These are phyloP conservation scores for Busseola fusca DNA, from an alignment of 2,888 invertebrate species.

Conservation along the genomic window DNA sequence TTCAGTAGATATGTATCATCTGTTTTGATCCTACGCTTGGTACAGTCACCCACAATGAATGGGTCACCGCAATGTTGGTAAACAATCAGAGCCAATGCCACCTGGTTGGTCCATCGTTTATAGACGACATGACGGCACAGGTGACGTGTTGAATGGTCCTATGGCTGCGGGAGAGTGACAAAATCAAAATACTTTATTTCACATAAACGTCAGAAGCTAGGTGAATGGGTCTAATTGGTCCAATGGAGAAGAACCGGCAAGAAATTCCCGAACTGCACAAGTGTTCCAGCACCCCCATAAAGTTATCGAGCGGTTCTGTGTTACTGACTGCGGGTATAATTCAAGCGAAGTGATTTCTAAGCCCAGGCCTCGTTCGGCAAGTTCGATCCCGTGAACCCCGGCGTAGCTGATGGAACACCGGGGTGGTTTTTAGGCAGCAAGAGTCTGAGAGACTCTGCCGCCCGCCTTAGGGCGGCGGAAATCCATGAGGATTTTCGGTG, in stretches of 20 bases:
- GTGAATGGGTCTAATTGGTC: neutral
- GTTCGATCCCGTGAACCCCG: no score
- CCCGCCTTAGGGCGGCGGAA: no score
- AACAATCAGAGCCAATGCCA: conserved; percentile 23
- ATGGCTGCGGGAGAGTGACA: neutral
- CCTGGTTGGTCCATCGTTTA: conserved; percentile 2
- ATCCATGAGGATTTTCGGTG: no score
- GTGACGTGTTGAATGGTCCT: neutral
- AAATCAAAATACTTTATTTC: neutral
- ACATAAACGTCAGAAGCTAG: neutral
- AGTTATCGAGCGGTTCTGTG: neutral
- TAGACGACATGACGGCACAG: neutral
- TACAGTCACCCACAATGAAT: conserved; percentile 24
- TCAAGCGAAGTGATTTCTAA: neutral
- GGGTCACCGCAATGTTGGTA: conserved; percentile 19
- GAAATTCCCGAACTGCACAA: neutral
- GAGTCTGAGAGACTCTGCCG: no score
- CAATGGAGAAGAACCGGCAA: no score
- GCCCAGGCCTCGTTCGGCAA: no score
- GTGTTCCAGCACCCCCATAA: neutral
- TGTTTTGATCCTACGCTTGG: conserved; percentile 17
- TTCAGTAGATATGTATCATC: conserved; percentile 25
- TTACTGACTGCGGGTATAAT: neutral
- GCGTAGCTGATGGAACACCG: no score
- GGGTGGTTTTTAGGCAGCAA: no score